A percentile compares a stretch with the other conserved stretches of the same genome.
These are phyloP conservation scores for Brachystomella parvula DNA, from an alignment of 1,140 invertebrate genomes.

Conservation along the genomic window DNA sequence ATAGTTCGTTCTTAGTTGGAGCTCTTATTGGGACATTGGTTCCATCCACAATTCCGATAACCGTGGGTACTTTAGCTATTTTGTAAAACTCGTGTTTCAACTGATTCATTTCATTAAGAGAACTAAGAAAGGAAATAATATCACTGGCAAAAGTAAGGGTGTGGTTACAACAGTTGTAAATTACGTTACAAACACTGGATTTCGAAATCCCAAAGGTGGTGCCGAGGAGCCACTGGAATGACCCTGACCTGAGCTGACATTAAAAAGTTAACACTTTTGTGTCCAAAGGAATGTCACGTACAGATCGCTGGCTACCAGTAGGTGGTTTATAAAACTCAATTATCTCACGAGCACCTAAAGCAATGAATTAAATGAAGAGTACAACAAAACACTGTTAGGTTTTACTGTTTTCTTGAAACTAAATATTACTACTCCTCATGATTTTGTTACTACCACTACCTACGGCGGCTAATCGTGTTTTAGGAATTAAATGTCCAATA, in stretches of 20 bases:
- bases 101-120: neutral
- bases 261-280: constrained; percentile 23
- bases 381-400: no score
- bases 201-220: constrained; percentile 15
- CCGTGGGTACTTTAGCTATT: constrained; percentile 1
- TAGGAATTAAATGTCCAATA: no score
- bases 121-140: constrained; percentile 17
- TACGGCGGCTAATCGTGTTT: no score
- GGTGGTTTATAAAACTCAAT: constrained; percentile 10
- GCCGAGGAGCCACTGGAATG: constrained; percentile 17
- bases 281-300: constrained; percentile 3
- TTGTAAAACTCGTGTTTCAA: constrained; percentile 15
- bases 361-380: no score
- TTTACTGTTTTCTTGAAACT: no score
- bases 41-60: constrained; percentile 27
- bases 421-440: no score
- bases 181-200: constrained; percentile 8
- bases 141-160: neutral
- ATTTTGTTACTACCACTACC: no score
- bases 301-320: neutral
- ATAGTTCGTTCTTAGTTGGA: constrained; percentile 18
- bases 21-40: constrained; percentile 27
- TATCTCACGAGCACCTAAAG: constrained; percentile 8
- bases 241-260: constrained; percentile 8
- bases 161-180: constrained; percentile 8